Conservation (phyloP, 2,888 invertebrate genomes). For the Drosophila meridionalis region DNA sequence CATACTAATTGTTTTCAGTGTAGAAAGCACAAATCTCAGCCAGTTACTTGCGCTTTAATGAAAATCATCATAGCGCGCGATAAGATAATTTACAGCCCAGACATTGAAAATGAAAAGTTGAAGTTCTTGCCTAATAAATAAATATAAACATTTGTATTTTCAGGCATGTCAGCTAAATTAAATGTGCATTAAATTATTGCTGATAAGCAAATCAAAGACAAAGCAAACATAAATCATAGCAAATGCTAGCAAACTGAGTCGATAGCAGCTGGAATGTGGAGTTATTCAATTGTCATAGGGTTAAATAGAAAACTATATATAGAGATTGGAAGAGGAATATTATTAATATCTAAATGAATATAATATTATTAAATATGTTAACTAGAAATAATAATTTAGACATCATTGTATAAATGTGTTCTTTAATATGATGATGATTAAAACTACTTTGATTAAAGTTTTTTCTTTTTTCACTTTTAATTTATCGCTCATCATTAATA, state of each 20-base stretch:
- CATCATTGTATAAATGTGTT: too few relatives aligned
- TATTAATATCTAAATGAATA: too few relatives aligned
- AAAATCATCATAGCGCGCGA: slow-evolving; percentile 22
- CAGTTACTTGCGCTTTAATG: slow-evolving; percentile 7
- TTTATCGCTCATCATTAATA: too few relatives aligned
- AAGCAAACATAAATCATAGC: slow-evolving; percentile 24
- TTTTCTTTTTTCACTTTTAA: too few relatives aligned
- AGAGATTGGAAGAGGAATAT: background rate
- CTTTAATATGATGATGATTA: too few relatives aligned
- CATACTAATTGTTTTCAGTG: slow-evolving; percentile 7
- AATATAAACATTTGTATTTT: slow-evolving; percentile 15
- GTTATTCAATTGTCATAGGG: background rate
- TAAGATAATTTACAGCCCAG: slow-evolving; percentile 35
- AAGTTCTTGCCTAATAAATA: slow-evolving; percentile 25
- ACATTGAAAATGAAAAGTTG: slow-evolving; percentile 27
- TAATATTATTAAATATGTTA: too few relatives aligned
- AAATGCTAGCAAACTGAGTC: background rate
- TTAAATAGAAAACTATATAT: background rate
- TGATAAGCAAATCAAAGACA: slow-evolving; percentile 40
- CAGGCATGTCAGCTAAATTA: slow-evolving; percentile 48
- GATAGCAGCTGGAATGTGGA: slow-evolving; percentile 2
- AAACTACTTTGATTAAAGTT: too few relatives aligned
- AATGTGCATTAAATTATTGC: slow-evolving; percentile 53
- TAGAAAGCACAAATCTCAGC: slow-evolving; percentile 21
- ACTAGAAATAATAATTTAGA: too few relatives aligned